Conservation (phyloP, 2,888 invertebrate genomes). For the Tinea trinotella region DNA sequence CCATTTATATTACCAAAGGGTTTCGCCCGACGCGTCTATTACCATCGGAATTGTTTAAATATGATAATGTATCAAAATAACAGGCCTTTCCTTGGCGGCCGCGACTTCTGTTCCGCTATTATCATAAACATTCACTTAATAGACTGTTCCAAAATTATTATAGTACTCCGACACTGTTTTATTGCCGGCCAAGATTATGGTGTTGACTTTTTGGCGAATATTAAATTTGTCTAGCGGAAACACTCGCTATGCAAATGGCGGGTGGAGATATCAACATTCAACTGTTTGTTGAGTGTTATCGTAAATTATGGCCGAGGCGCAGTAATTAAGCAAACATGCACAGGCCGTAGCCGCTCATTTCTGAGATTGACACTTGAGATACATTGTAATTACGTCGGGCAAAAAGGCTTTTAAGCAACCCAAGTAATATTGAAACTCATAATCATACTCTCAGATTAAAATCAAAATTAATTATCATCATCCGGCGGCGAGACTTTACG, state of each 20-base stretch:
- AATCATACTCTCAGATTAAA: slow-evolving; percentile 46
- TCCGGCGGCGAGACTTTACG: slow-evolving; percentile 41
- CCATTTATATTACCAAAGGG: slow-evolving; percentile 73
- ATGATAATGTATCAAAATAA: slow-evolving; percentile 73
- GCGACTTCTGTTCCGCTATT: slow-evolving; percentile 68
- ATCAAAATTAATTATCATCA: slow-evolving; percentile 58
- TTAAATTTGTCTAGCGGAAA: slow-evolving; percentile 29
- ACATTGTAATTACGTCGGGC: slow-evolving; percentile 34
- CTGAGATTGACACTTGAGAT: slow-evolving; percentile 40
- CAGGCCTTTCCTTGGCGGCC: slow-evolving; percentile 59
- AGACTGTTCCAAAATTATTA: slow-evolving; percentile 69
- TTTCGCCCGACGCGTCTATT: slow-evolving; percentile 70
- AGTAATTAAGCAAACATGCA: neutral
- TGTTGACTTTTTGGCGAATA: slow-evolving; percentile 42
- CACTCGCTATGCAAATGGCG: neutral
- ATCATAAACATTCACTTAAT: slow-evolving; percentile 71
- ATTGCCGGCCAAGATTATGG: slow-evolving; percentile 46
- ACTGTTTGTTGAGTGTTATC: slow-evolving; percentile 1
- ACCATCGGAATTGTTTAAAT: slow-evolving; percentile 72
- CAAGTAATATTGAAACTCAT: slow-evolving; percentile 41
- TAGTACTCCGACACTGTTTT: slow-evolving; percentile 60
- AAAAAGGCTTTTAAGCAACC: slow-evolving; percentile 39
- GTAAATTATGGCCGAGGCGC: neutral
- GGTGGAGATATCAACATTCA: neutral
- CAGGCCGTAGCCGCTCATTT: neutral